These are phyloP conservation scores for Tridacna gigas DNA, from an alignment of 2,888 invertebrate species.

Conservation along the genomic window DNA sequence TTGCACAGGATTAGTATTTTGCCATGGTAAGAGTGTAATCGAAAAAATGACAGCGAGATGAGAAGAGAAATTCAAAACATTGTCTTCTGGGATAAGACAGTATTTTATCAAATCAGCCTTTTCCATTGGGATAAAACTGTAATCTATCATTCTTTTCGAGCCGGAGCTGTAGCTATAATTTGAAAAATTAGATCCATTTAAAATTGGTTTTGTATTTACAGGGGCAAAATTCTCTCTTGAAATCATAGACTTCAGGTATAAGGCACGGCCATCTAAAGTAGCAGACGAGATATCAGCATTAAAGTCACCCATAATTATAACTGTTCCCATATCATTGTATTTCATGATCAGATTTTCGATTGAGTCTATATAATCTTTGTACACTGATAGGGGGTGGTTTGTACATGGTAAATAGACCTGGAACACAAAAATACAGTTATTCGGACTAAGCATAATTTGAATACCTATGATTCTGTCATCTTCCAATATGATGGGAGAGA, in stretches of 20 bases:
- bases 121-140: background rate
- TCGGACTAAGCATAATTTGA: conserved; percentile 2
- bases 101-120: background rate
- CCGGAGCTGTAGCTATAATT: background rate
- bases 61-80: conserved; percentile 16
- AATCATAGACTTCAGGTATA: background rate
- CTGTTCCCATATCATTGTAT: conserved; percentile 7
- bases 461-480: conserved; percentile 22
- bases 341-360: conserved; percentile 18
- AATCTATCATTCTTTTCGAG: conserved; percentile 9
- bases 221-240: background rate
- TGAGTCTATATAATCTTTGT: conserved; percentile 11
- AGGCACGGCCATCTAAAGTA: background rate
- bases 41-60: conserved; percentile 15
- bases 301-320: conserved; percentile 21
- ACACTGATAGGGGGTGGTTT: background rate
- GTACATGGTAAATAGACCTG: conserved; percentile 28
- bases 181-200: background rate
- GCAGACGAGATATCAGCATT: conserved; percentile 11
- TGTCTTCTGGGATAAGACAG: conserved; percentile 8
- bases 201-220: background rate
- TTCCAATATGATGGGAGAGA: background rate
- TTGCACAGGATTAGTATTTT: background rate
- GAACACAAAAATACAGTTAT: conserved; percentile 5
- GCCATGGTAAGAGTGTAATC: background rate